Conservation (phyloP, 2,888 invertebrate species). For the Zele albiditarsus region DNA sequence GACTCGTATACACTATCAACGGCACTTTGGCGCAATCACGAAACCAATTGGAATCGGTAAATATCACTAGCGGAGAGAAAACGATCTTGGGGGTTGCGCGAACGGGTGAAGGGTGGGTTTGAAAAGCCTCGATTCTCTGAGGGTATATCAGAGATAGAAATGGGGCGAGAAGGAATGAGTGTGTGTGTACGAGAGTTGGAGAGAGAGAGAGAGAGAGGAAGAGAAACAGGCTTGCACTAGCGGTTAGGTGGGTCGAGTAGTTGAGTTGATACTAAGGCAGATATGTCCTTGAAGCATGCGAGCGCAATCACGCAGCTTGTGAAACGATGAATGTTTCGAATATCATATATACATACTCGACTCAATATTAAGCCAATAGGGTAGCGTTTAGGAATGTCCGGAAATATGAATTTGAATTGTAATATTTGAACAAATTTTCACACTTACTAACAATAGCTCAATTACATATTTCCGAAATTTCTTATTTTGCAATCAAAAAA, state of each 20-base stretch:
- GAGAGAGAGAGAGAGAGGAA: conserved; percentile 12
- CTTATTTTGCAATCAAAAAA: too few species aligned
- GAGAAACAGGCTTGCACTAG: conserved; percentile 10
- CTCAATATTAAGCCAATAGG: conserved; percentile 32
- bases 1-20: conserved; percentile 43
- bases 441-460: too few species aligned
- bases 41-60: conserved; percentile 71
- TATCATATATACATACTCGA: conserved; percentile 9
- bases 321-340: conserved; percentile 45
- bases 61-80: conserved; percentile 53
- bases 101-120: conserved; percentile 15
- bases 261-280: conserved; percentile 57
- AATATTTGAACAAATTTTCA: too few species aligned
- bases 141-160: not conserved
- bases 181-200: conserved; percentile 24
- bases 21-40: conserved; percentile 67
- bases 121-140: conserved; percentile 3
- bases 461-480: too few species aligned
- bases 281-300: conserved; percentile 72
- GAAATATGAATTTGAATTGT: too few species aligned
- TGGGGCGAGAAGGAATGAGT: not conserved
- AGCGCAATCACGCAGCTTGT: conserved; percentile 60
- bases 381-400: not conserved
- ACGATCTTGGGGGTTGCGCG: conserved; percentile 36
- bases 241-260: conserved; percentile 49